Base-by-base conservation (phyloP, 2,797 vertebrate genomes). In the Thripadectes ignobilis region DNA sequence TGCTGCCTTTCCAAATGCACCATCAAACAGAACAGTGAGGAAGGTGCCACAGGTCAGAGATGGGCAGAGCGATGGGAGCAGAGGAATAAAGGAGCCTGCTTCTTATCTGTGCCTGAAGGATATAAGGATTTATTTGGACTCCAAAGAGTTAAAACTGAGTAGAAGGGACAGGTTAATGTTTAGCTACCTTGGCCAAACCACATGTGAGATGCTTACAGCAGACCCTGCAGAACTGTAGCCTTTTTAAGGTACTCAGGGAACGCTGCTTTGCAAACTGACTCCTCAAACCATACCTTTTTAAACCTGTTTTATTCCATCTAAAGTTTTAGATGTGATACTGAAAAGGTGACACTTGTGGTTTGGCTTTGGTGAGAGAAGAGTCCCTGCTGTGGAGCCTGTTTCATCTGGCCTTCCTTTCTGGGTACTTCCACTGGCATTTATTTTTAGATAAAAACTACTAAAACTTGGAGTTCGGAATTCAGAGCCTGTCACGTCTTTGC, bases 51-150 rank as follows among this genome's bases (percentile, higher is more conserved):
- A 26, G 58, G 51, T 23, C 26, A 10, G 77, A 36, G 52, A 17
- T 5, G 2, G 12, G 24, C 51, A 19, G n/a, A 32, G 36, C 1
- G 49, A 7, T 29, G 68, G 69, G 48, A 73, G 46, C 51, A 26
- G 43, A 43, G 72, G 54, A 12, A 6, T 19, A 11, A 39, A 24
- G 39, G 39, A 34, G 14, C 18, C 39, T 66, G 17, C 63, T 76
- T 55, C 61, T 39, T 29, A 2, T 23, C 57, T 24, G 6, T 34
- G 24, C 59, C 34, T 22, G 19, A 18, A 13, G 32, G 36, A 48
- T 8, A 6, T 0, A 2, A 34, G 23, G 17, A 3, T 26, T 19
- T 34, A 7, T 10, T 24, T 43, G 36, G 51, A 10, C 39, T 59
- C 51, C 39, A 43, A 20, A 36, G 65, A 32, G 85, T 89, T 94